Conservation (phyloP, 2,113 vertebrate genomes). For the Triplophysa rosa region DNA sequence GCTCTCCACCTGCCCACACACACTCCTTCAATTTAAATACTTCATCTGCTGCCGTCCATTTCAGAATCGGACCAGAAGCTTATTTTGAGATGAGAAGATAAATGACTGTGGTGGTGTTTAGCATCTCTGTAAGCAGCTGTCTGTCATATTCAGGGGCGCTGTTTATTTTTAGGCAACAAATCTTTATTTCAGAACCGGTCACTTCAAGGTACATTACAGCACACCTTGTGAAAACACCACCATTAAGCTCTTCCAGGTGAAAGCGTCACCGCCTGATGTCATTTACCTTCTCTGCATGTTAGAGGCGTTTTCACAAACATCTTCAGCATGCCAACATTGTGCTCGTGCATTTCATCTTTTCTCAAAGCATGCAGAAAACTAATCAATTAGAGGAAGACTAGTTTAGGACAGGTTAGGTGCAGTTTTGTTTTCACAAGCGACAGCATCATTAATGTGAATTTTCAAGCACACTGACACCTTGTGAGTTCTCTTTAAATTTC, state of each 20-base stretch:
- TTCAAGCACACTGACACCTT: constrained; percentile 70
- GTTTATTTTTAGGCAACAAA: too few species aligned
- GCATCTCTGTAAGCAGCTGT: too few species aligned
- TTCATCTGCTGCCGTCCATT: neutral
- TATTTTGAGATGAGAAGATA: too few species aligned
- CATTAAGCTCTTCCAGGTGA: neutral
- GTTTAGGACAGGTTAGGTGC: neutral
- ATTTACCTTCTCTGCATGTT: neutral
- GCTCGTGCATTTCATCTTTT: neutral
- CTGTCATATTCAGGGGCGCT: too few species aligned
- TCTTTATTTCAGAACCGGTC: too few species aligned
- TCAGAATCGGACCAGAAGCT: too few species aligned
- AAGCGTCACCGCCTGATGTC: neutral
- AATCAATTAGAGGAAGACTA: neutral
- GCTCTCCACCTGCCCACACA: too few species aligned
- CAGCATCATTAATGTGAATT: constrained; percentile 50
- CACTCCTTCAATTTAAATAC: neutral
- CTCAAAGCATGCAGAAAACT: constrained; percentile 8
- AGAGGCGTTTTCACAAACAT: neutral
- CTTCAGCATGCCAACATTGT: neutral
- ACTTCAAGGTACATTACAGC: too few species aligned
- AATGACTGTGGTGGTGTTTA: too few species aligned
- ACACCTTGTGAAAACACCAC: too few species aligned
- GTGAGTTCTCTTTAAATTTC: constrained; percentile 78
- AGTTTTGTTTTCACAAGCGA: constrained; percentile 55